Conservation (phyloP, 1,140 invertebrate species). For the Saccostrea glomerata region DNA sequence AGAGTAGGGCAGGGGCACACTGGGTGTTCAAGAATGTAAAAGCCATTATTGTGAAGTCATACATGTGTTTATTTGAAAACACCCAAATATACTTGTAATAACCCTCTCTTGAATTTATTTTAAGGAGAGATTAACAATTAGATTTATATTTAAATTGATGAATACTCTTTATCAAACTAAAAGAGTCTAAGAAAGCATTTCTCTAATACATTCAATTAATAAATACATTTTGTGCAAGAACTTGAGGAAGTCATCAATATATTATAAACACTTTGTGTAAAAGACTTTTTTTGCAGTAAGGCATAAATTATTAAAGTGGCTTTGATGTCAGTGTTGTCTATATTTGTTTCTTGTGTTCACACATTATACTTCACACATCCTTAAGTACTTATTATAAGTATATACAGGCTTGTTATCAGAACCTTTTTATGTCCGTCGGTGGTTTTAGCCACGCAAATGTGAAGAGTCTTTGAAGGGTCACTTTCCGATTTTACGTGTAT, state of each 20-base stretch:
- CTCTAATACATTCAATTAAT: too few relatives aligned
- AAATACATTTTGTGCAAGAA: too few relatives aligned
- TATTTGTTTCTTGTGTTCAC: slow-evolving; percentile 13
- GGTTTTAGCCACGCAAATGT: background rate
- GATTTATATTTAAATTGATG: too few relatives aligned
- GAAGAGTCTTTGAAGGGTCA: background rate
- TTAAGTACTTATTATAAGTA: slow-evolving; percentile 4
- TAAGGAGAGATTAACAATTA: too few relatives aligned
- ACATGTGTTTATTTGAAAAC: too few relatives aligned
- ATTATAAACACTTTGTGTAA: background rate
- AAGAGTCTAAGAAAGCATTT: too few relatives aligned
- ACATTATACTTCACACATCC: slow-evolving; percentile 13
- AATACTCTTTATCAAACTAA: too few relatives aligned
- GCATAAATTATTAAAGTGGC: background rate
- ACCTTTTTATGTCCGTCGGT: slow-evolving; percentile 29
- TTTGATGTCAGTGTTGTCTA: background rate
- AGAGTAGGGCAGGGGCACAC: background rate
- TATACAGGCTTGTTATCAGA: slow-evolving; percentile 5
- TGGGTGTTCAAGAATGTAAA: too few relatives aligned
- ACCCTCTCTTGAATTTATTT: too few relatives aligned
- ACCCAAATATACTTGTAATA: too few relatives aligned
- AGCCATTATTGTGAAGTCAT: too few relatives aligned
- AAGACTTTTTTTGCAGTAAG: background rate
- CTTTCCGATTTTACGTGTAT: slow-evolving; percentile 30
- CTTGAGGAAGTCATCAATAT: too few relatives aligned